Evolutionary conservation across 1,140 invertebrate species (phyloP).

Genomic region (Cardiocondyla obscurior): DNA sequence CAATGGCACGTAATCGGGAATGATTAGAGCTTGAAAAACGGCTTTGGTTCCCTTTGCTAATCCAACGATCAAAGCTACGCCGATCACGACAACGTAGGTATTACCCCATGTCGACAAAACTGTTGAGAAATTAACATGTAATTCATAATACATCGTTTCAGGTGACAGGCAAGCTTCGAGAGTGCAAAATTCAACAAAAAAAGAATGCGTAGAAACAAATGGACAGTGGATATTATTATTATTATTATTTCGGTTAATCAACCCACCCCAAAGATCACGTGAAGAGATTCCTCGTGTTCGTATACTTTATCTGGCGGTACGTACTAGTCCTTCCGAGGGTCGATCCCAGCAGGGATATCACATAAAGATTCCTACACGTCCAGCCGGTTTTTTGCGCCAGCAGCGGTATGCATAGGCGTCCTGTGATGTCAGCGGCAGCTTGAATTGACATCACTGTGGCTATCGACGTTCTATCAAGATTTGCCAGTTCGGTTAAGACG

Average conservation of each 20-base stretch:
- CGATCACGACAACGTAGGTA: constrained; percentile 39
- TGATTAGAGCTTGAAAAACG: constrained; percentile 88
- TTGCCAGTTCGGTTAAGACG: constrained; percentile 75
- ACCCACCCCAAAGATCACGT: constrained; percentile 53
- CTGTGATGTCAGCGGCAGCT: constrained; percentile 75
- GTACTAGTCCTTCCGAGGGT: constrained; percentile 77
- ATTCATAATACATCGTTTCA: not conserved
- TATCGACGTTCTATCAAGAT: constrained; percentile 71
- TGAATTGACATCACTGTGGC: constrained; percentile 78
- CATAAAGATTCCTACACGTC: constrained; percentile 76
- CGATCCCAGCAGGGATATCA: constrained; percentile 76
- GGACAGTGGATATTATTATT: not conserved
- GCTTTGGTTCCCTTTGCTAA: constrained; percentile 88
- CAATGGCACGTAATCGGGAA: constrained; percentile 87
- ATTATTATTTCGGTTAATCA: too few species aligned
- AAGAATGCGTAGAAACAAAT: not conserved
- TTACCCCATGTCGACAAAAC: constrained; percentile 61
- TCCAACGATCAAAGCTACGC: constrained; percentile 82
- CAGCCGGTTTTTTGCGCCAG: constrained; percentile 70
- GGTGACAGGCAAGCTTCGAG: too few species aligned
- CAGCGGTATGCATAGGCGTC: constrained; percentile 78
- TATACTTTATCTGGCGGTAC: constrained; percentile 61
- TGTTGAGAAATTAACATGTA: constrained; percentile 15
- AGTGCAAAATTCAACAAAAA: not conserved
- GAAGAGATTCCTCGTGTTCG: constrained; percentile 56